These are phyloP conservation scores for Clamator glandarius DNA, from an alignment of 2,797 vertebrate genomes.

Conservation along the genomic window DNA sequence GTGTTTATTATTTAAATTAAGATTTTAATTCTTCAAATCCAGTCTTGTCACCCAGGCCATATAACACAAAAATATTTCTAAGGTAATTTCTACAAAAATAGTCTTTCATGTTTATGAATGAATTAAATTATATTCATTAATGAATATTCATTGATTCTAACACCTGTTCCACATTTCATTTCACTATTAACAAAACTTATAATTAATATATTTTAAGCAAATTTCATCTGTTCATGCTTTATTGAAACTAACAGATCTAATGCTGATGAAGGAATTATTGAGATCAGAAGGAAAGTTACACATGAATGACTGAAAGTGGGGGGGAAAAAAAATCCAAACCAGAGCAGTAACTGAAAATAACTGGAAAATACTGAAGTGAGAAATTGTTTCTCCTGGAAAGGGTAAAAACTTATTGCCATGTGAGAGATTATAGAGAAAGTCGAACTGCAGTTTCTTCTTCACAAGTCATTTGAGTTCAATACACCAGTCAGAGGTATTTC, in stretches of 20 bases:
- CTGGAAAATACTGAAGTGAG: not conserved
- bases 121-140: not conserved
- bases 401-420: not conserved
- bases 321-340: not conserved
- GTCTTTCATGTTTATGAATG: not conserved
- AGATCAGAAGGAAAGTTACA: not conserved
- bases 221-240: not conserved
- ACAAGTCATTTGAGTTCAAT: conserved; percentile 10
- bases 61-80: not conserved
- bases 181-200: not conserved
- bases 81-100: not conserved
- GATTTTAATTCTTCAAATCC: not conserved
- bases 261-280: not conserved
- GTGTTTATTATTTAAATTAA: not conserved
- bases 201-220: not conserved
- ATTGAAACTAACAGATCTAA: not conserved
- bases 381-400: not conserved
- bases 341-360: conserved; percentile 14
- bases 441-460: conserved; percentile 10
- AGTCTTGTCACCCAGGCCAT: not conserved
- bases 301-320: not conserved
- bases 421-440: not conserved
- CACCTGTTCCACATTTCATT: not conserved
- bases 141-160: not conserved
- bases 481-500: not conserved